These are phyloP conservation scores for Cantharis lateralis DNA, from an alignment of 2,888 invertebrate species.

Conservation along the genomic window DNA sequence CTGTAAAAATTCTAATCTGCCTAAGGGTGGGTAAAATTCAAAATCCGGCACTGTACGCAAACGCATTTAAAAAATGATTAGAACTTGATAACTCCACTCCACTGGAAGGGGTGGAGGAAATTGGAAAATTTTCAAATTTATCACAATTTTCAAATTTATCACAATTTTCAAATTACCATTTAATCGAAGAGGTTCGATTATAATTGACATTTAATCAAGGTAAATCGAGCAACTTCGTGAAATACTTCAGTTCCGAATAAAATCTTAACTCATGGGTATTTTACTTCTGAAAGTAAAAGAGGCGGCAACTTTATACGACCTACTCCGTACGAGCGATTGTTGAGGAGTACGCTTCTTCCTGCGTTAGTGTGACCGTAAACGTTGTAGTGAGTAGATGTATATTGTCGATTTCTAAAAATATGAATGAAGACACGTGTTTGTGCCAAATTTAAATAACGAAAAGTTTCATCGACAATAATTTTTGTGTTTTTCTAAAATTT, in stretches of 20 bases:
- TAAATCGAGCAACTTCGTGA: not conserved
- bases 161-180: not conserved
- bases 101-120: no score
- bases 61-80: no score
- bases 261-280: not conserved
- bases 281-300: not conserved
- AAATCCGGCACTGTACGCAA: no score
- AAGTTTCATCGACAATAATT: not conserved
- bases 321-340: not conserved
- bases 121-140: not conserved
- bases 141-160: not conserved
- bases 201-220: not conserved
- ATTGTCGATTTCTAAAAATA: conserved; percentile 17
- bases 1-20: no score
- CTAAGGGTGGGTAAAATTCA: no score
- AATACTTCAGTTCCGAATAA: not conserved
- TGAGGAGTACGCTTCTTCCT: conserved; percentile 13
- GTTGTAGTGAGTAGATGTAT: not conserved
- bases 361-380: conserved; percentile 6
- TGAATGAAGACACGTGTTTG: conserved; percentile 32
- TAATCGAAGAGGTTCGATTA: not conserved
- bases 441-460: conserved; percentile 8
- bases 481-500: conserved; percentile 38
- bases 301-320: not conserved
- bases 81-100: no score